These are phyloP conservation scores for Cyrtonyx montezumae DNA, from an alignment of 2,113 vertebrate genomes.

Conservation along the genomic window DNA sequence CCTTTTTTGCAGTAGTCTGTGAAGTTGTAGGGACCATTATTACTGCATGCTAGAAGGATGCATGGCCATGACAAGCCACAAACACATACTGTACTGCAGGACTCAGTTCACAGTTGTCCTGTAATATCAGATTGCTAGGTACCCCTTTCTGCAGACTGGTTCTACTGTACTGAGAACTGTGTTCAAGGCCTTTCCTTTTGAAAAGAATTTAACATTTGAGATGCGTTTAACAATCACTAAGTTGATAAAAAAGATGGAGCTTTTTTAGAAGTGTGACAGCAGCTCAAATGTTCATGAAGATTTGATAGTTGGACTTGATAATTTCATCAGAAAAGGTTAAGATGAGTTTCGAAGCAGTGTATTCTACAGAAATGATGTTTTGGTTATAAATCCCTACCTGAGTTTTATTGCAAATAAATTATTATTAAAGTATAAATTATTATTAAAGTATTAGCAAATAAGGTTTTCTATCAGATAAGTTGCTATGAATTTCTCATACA, in stretches of 20 bases:
- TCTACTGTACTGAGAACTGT: background rate
- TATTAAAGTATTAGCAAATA: background rate
- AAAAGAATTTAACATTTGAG: background rate
- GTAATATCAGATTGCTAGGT: background rate
- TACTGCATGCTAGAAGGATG: background rate
- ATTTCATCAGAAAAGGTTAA: conserved; percentile 24
- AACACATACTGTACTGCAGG: rapidly evolving
- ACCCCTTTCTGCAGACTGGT: background rate
- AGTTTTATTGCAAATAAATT: too few species aligned
- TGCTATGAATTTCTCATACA: background rate
- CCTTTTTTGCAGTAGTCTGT: background rate
- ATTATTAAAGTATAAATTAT: too few species aligned
- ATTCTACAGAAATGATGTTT: background rate
- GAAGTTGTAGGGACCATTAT: background rate
- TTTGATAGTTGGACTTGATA: background rate
- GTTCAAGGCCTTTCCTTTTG: background rate
- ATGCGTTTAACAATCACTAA: background rate
- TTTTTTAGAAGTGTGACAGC: background rate
- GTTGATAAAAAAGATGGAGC: background rate
- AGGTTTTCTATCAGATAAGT: background rate
- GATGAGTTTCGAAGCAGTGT: background rate
- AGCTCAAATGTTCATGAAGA: background rate
- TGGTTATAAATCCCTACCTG: background rate
- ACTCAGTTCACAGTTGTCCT: background rate
- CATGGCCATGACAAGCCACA: rapidly evolving